Evolutionary conservation across 1,140 invertebrate genomes (phyloP).

Genomic region (Tachypleus tridentatus): DNA sequence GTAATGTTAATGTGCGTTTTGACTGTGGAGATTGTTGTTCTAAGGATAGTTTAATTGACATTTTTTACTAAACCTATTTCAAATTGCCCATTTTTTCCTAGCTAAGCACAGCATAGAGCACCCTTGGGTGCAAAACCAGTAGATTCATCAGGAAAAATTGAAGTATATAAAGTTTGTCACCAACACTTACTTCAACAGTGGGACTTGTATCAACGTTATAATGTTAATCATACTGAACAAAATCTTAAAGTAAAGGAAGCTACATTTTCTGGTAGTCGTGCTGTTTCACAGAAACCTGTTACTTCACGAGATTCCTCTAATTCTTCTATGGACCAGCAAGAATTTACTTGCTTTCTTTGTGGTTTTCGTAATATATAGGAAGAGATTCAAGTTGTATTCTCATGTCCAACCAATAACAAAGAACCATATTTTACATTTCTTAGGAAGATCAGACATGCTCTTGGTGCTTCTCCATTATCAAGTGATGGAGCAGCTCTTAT

Average conservation of each 20-base stretch:
- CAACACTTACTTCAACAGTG: slow-evolving; percentile 69
- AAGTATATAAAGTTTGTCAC: slow-evolving; percentile 70
- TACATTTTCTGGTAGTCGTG: too few relatives aligned
- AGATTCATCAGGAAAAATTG: slow-evolving; percentile 59
- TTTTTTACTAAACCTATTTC: slow-evolving; percentile 46
- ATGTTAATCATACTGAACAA: slow-evolving; percentile 57
- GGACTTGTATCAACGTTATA: slow-evolving; percentile 48
- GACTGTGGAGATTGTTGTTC: slow-evolving; percentile 72
- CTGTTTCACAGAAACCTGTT: too few relatives aligned
- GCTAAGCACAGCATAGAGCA: slow-evolving; percentile 62
- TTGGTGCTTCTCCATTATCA: slow-evolving; percentile 69
- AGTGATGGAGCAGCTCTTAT: slow-evolving; percentile 53
- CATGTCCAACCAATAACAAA: slow-evolving; percentile 60
- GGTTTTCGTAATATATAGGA: too few relatives aligned
- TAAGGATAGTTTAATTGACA: slow-evolving; percentile 53
- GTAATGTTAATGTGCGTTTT: slow-evolving; percentile 41
- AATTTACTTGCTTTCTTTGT: too few relatives aligned
- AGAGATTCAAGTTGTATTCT: too few relatives aligned
- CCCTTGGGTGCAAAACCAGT: slow-evolving; percentile 70
- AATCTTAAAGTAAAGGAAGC: slow-evolving; percentile 36
- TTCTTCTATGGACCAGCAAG: too few relatives aligned
- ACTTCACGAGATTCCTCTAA: too few relatives aligned
- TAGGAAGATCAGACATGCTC: slow-evolving; percentile 56
- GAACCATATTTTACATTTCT: slow-evolving; percentile 83
- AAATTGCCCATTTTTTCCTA: slow-evolving; percentile 64